Conservation (phyloP, 2,113 vertebrate species). For the Coregonus clupeaformis region DNA sequence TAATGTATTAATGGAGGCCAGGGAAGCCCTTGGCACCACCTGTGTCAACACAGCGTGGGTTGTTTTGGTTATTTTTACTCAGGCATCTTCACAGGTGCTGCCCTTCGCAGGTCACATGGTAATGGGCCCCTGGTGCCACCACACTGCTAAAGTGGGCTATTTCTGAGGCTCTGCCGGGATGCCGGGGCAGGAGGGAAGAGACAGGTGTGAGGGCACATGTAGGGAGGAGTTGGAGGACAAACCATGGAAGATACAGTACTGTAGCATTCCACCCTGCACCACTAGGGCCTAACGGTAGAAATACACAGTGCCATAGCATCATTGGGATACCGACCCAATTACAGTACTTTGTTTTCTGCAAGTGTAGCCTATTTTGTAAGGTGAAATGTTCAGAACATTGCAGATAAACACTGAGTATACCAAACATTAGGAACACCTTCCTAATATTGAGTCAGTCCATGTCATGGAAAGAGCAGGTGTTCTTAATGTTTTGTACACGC, state of each 20-base stretch:
- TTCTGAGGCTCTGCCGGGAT: constrained; percentile 42
- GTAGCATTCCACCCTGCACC: not conserved
- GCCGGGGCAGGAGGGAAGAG: constrained; percentile 29
- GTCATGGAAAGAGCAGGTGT: no score
- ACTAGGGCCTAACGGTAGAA: constrained; percentile 19
- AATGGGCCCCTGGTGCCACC: constrained; percentile 35
- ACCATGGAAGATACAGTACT: not conserved
- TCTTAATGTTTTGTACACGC: no score
- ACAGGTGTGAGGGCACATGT: constrained; percentile 56
- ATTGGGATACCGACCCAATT: constrained; percentile 8
- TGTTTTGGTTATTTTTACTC: constrained; percentile 57
- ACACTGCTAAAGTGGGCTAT: constrained; percentile 59
- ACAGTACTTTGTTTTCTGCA: constrained; percentile 20
- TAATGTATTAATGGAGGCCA: constrained; percentile 30
- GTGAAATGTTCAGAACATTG: no score
- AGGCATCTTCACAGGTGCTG: constrained; percentile 43
- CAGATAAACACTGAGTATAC: no score
- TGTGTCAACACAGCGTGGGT: constrained; percentile 21
- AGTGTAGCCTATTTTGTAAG: constrained; percentile 7
- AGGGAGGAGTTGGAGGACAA: constrained; percentile 15
- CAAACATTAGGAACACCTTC: no score
- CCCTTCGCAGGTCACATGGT: constrained; percentile 43
- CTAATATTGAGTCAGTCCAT: no score
- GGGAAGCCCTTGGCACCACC: constrained; percentile 46
- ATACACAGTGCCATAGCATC: constrained; percentile 22